Evolutionary conservation across 2,888 invertebrate species (phyloP), one percentile per base, ranked within the genome.

Genomic region (Pedicia rivosa): DNA sequence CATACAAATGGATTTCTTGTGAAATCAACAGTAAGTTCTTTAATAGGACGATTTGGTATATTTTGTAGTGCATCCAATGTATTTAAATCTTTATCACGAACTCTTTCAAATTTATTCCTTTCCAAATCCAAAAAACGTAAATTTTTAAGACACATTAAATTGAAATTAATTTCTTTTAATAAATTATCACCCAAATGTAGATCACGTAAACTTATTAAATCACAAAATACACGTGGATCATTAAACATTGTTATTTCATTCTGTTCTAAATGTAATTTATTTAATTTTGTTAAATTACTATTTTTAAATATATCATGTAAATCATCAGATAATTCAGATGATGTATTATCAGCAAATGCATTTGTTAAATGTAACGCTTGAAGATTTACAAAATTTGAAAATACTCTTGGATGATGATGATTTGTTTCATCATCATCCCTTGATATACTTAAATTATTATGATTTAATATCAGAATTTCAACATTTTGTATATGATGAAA

Each of bases 401-500:
- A 75, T 4, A 74, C 70, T 47, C 73, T 57, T 1, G 75, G 75
- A 59, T 78, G 78, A 49, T 72, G 74, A 44, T 66, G 67, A 41
- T 68, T 70, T 2, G 65, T 61, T 35, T 68, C 68, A 41, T 64
- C 62, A 30, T 67, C 63, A 19, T 59, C 60, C 26, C 65, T 58
- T 0, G 70, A 68, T 42, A 78, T 67, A 4, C 72, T 68, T 25
- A 81, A 59, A 41, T 77, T 66, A 50, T 82, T 82, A 50, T 78
- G 75, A 53, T 80, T 76, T 39, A 82, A 59, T 42, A 78, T 70
- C 7, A 82, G 62, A 17, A 74, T 64, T 49, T 72, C 67, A 0
- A 81, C 80, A 42, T 68, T 69, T 33, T 67, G 65, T 1, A 81
- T 80, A 48, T 74, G 76, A 50, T 82, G 81, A 52, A 77, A 82